A percentile compares a stretch with the other conserved stretches of the same genome.
These are phyloP conservation scores for Papilio helenus DNA, from an alignment of 1,140 invertebrate species.

Conservation along the genomic window DNA sequence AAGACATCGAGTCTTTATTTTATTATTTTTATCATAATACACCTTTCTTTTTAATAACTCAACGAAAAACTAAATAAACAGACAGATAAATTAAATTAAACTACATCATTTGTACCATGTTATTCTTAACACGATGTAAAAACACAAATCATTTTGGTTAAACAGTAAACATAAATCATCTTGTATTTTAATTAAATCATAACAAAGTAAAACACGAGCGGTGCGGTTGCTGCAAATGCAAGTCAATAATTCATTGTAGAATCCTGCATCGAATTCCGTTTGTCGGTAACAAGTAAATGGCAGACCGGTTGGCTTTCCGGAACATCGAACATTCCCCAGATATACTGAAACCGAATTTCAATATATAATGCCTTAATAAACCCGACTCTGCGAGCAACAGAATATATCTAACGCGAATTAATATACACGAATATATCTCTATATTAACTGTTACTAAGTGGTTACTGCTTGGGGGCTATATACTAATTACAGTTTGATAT, in stretches of 20 bases:
- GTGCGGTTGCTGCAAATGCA: background rate
- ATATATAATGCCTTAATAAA: conserved; percentile 37
- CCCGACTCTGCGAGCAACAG: background rate
- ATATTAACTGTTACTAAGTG: conserved; percentile 11
- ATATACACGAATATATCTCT: conserved; percentile 2
- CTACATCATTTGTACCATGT: background rate
- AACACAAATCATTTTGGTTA: background rate
- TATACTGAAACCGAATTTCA: conserved; percentile 34
- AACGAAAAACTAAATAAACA: too few relatives aligned
- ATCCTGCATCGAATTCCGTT: conserved; percentile 36
- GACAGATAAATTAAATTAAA: too few relatives aligned
- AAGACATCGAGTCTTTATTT: too few relatives aligned
- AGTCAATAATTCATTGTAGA: conserved; percentile 31
- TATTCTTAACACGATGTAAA: background rate
- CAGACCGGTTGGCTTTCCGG: conserved; percentile 27
- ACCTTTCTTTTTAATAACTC: too few relatives aligned
- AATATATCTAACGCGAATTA: background rate
- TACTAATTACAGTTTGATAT: conserved; percentile 23
- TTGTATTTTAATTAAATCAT: conserved; percentile 3
- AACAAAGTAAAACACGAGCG: conserved; percentile 7
- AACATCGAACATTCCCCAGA: conserved; percentile 36
- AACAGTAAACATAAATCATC: background rate
- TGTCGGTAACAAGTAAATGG: conserved; percentile 30
- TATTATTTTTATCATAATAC: too few relatives aligned
- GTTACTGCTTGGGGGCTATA: background rate